These are phyloP conservation scores for Microhierax caerulescens DNA, from an alignment of 2,797 vertebrate species.

Conservation along the genomic window DNA sequence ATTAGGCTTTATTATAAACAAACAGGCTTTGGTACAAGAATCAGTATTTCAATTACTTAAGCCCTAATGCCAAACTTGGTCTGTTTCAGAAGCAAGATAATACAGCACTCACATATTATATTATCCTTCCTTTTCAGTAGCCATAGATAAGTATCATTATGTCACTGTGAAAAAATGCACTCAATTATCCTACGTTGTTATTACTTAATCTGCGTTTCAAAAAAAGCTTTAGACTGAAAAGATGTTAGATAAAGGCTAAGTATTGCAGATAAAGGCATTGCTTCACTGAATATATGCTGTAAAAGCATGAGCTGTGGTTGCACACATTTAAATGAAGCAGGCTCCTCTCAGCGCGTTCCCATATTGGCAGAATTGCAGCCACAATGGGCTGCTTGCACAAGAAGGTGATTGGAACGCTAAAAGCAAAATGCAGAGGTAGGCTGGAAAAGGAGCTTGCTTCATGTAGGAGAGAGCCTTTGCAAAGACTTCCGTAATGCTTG, in stretches of 20 bases:
- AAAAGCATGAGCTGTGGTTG: slow-evolving; percentile 57
- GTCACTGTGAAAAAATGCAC: slow-evolving; percentile 72
- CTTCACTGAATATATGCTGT: slow-evolving; percentile 38
- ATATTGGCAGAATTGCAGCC: neutral
- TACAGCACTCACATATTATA: slow-evolving; percentile 27
- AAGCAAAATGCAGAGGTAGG: neutral
- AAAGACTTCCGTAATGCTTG: neutral
- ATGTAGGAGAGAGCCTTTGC: neutral
- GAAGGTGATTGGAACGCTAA: neutral
- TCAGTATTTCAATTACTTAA: slow-evolving; percentile 39
- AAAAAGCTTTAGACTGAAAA: slow-evolving; percentile 63
- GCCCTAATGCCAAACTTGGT: slow-evolving; percentile 39
- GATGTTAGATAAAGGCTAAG: slow-evolving; percentile 61
- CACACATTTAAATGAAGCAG: slow-evolving; percentile 14
- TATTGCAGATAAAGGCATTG: slow-evolving; percentile 61
- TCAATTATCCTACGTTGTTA: slow-evolving; percentile 65
- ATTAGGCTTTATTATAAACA: slow-evolving; percentile 56
- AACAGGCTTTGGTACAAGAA: slow-evolving; percentile 29
- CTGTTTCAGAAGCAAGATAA: slow-evolving; percentile 70
- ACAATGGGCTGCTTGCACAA: slow-evolving; percentile 4
- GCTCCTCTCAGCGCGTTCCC: neutral
- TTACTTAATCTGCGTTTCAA: slow-evolving; percentile 74
- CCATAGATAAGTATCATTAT: slow-evolving; percentile 67
- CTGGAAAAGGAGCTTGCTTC: neutral
- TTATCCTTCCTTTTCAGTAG: slow-evolving; percentile 63